Percentiles rank a stretch among this genome's conserved stretches.
Conservation (phyloP, 1,140 invertebrate genomes). For the Metaphire vulgaris region DNA sequence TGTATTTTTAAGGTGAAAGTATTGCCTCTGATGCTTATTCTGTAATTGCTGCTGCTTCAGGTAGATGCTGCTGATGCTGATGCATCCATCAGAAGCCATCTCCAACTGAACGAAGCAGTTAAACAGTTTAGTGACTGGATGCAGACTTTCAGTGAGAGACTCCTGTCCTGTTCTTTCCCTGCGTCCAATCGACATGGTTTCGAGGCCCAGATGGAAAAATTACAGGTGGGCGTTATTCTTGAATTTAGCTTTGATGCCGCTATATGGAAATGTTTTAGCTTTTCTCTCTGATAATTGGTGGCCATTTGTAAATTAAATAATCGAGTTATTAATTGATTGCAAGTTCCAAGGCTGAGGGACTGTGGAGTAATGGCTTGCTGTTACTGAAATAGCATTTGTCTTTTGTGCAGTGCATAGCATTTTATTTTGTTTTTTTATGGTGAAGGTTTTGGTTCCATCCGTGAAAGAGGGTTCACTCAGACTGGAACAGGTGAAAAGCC, state of each 20-base stretch:
- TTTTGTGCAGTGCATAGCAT: too few species aligned
- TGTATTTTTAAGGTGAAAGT: too few species aligned
- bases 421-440: too few species aligned
- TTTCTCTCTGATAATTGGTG: too few species aligned
- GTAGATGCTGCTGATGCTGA: conserved; percentile 74
- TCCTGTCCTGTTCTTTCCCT: conserved; percentile 78
- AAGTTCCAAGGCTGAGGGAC: too few species aligned
- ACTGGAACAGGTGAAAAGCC: conserved; percentile 35
- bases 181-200: conserved; percentile 83
- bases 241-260: neutral
- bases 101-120: conserved; percentile 47
- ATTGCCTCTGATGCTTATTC: too few species aligned
- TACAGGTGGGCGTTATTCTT: conserved; percentile 54
- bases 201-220: conserved; percentile 76
- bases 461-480: conserved; percentile 43
- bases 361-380: too few species aligned
- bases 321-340: too few species aligned
- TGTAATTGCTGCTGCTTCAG: too few species aligned
- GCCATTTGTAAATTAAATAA: too few species aligned
- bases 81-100: conserved; percentile 75
- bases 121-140: conserved; percentile 54
- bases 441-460: conserved; percentile 38
- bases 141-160: conserved; percentile 73
- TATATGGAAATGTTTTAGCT: conserved; percentile 2
- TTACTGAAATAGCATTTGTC: too few species aligned